Base-by-base conservation (phyloP, 2,113 vertebrate genomes). In the Marmota flaviventris region DNA sequence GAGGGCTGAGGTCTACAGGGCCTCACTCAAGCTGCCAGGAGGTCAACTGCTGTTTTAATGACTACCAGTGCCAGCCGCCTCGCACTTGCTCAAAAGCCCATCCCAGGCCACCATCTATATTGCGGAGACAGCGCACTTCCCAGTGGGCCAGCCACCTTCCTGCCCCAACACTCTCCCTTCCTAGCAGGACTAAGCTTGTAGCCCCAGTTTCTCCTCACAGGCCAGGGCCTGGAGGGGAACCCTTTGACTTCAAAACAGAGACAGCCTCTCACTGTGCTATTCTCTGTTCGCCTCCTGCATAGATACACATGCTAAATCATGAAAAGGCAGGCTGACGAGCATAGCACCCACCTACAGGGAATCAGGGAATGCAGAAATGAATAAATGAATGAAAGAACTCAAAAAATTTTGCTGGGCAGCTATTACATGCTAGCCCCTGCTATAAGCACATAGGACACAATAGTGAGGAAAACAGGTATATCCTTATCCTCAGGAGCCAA, bases 1-100 rank as follows among this genome's bases (percentile, higher is more conserved):
- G 39, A 53, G 72, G 93, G 85, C 85, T 53, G 89, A 69, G 77
- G 89, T 92, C 90, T 94, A 5, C n/a, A 27, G 84, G 85, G 92
- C 70, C 90, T 96, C 76, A 13, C 84, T 84, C 1, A 5, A 89
- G 92, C 90, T 92, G 75, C 95, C 53, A 72, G 69, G 86, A 97
- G 96, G 96, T 96, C 97, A 96, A 93, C 87, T 51, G 5, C 89
- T 32, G 0, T 92, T 95, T 92, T 93, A 97, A 97, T 97, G 89
- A 97, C 73, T 73, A 48, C 45, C 58, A 0, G 5, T 83, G 70
- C 91, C 95, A 88, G 76, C 77, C 20, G 1, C 86, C 81, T 96
- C 91, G 39, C 89, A 81, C 63, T 89, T 32, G 56, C 85, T 93
- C 48, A 20, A 63, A 93, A 94, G 70, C 90, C 37, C 45, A 77